Evolutionary conservation across 2,797 vertebrate genomes (phyloP), one percentile per base, ranked within the genome.

Genomic region (Steatocranus sp.): DNA sequence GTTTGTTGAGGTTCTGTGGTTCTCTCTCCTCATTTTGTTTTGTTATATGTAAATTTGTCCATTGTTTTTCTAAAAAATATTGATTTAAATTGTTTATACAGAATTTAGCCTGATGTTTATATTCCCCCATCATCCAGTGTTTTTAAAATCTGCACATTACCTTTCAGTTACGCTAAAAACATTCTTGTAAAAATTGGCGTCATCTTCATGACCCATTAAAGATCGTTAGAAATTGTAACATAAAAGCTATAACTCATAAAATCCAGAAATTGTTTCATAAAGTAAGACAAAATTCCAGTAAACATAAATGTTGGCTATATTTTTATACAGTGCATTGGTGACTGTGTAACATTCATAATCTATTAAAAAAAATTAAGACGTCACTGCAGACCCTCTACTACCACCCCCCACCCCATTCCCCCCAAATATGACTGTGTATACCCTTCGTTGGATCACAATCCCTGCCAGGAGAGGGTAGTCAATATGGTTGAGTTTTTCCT

Each of bases 401-500:
- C 8, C 3, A 3, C 3, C 27, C 2, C 5, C 27, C 8, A 1
- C 6, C 14, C 23, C 23, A 2, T 7, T 5, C 14, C 17, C 18
- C 5, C n/a, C 48, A 8, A 15, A 76, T 27, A 50, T 54, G 51
- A 36, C 18, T 74, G 9, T 15, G 32, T 80, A 61, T 48, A 9
- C 25, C 9, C 18, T 46, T 30, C 23, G 66, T 81, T 87, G 54
- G 61, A 83, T 84, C 68, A 54, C 58, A 78, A 61, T 86, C 88
- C 87, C 90, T 92, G 87, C 48, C 41, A 83, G 51, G 81, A 90
- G 86, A 89, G 78, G 86, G 80, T 86, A 89, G 86, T 90, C 93
- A 93, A 89, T 93, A 94, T 86, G 76, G 82, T 81, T 20, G 87
- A 86, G 80, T 87, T 88, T 92, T 90, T 82, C 81, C 87, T 91